A percentile compares a stretch with the other conserved stretches of the same genome.
Conservation (phyloP, 2,888 invertebrate species). For the Lithophane ornitopus region DNA sequence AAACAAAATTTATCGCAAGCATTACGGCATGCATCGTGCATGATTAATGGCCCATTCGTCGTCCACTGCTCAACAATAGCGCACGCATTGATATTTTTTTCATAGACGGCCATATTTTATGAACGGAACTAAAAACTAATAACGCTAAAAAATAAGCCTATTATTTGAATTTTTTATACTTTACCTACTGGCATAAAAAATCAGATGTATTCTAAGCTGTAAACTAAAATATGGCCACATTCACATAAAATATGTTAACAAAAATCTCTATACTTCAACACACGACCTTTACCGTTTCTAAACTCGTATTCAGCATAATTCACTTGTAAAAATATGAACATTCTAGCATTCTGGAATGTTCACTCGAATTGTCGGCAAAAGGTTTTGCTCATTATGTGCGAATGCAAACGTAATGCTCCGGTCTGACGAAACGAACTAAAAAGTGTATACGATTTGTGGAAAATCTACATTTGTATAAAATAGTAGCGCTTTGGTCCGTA, state of each 20-base stretch:
- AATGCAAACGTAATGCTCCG: slow-evolving; percentile 58
- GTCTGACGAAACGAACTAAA: slow-evolving; percentile 49
- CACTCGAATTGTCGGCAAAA: slow-evolving; percentile 65
- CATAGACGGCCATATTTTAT: not conserved
- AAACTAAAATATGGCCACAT: slow-evolving; percentile 11
- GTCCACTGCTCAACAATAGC: not conserved
- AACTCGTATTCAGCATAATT: slow-evolving; percentile 60
- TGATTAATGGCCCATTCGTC: too few species aligned
- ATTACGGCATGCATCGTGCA: too few species aligned
- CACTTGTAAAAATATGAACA: slow-evolving; percentile 63
- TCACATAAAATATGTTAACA: slow-evolving; percentile 19
- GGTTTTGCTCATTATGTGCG: slow-evolving; percentile 63
- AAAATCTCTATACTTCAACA: slow-evolving; percentile 36
- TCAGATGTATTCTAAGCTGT: not conserved
- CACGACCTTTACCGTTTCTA: slow-evolving; percentile 47
- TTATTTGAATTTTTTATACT: not conserved
- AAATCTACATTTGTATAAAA: slow-evolving; percentile 27
- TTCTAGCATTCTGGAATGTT: slow-evolving; percentile 56
- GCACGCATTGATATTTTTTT: not conserved
- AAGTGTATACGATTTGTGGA: slow-evolving; percentile 31
- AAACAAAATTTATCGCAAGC: not conserved
- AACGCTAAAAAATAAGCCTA: not conserved
- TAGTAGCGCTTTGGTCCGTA: slow-evolving; percentile 4
- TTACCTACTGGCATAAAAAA: not conserved
- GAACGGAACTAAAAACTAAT: not conserved